Evolutionary conservation across 2,888 invertebrate species (phyloP), one percentile per base, ranked within the genome.

Genomic region (Ametastegia equiseti): DNA sequence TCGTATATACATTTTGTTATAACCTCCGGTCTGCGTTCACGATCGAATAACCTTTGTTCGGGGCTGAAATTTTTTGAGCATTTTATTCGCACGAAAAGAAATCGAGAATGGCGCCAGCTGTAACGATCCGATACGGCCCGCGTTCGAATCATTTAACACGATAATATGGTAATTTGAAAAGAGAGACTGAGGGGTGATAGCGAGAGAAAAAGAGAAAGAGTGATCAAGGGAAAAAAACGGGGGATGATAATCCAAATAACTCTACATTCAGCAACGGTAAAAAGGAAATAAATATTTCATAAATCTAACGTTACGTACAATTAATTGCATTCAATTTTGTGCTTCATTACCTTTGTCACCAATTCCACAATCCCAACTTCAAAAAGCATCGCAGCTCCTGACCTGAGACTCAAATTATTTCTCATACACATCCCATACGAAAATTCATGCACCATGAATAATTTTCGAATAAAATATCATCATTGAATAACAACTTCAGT

Each of bases 221-320:
- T n/a, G n/a, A n/a, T n/a, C n/a, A n/a, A n/a, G n/a, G n/a, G n/a
- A n/a, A n/a, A n/a, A n/a, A n/a, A n/a, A n/a, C n/a, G 57, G 57
- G 27, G 19, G 39, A 45, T n/a, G 80, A 50, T 71, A 81, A 47
- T 63, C 23, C 57, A 71, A 82, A 82, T 67, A 60, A 47, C 80
- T 39, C 45, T 39, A 54, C 47, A 33, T 11, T 63, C 13, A n/a
- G 33, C n/a, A 36, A 33, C 36, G 6, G 27, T 23, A 54, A 19
- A 9, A 23, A 33, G 5, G 23, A 33, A 30, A 36, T 36, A 63
- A 63, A 63, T 63, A n/a, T 63, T 63, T 63, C 36, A 63, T 36
- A 33, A 33, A 63, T n/a, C 33, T 15, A 13, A 33, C 5, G 9
- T 50, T 23, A 13, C 33, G 33, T 63, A 63, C n/a, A n/a, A n/a